Percentiles rank a stretch among this genome's conserved stretches.
phyloP scores from a whole-genome alignment of 2,113 vertebrate species.

The Ammodytes dubius region DNA sequence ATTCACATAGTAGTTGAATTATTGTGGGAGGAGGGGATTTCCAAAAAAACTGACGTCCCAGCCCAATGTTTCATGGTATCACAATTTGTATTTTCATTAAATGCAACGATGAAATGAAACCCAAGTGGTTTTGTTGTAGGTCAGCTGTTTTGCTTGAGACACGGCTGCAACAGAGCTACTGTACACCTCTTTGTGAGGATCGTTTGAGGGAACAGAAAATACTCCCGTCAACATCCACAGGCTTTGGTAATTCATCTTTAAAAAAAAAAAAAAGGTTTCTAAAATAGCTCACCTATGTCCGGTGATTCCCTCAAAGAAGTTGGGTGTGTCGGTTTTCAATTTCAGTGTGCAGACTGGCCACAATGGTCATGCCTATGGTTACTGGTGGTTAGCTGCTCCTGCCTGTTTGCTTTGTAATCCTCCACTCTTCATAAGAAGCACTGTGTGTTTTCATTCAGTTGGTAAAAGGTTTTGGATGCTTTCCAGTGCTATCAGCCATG shows the following conservation, averaged over 20 bases:
- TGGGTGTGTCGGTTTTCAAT: conserved; percentile 59
- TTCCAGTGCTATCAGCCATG: conserved; percentile 45
- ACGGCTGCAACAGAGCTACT: background rate
- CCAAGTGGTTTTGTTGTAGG: conserved; percentile 34
- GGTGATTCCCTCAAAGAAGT: conserved; percentile 27
- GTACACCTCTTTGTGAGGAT: background rate
- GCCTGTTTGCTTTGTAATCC: conserved; percentile 56
- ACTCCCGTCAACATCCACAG: background rate
- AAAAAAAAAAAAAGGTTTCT: background rate
- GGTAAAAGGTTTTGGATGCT: conserved; percentile 16
- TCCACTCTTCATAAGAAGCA: conserved; percentile 45
- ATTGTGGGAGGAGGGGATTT: background rate
- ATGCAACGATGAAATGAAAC: background rate
- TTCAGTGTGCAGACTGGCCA: conserved; percentile 42
- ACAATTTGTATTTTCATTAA: conserved; percentile 10
- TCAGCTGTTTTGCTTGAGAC: conserved; percentile 48
- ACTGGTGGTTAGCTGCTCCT: conserved; percentile 21
- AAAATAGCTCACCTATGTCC: conserved; percentile 35
- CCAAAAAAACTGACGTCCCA: background rate
- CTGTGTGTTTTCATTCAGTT: conserved; percentile 42
- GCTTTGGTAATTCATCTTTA: background rate
- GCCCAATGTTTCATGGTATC: background rate
- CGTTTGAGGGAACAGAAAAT: background rate
- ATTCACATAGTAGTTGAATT: background rate
- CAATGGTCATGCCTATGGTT: conserved; percentile 41